These are phyloP conservation scores for Onychostruthus taczanowskii DNA, from an alignment of 2,113 vertebrate genomes.

Conservation along the genomic window DNA sequence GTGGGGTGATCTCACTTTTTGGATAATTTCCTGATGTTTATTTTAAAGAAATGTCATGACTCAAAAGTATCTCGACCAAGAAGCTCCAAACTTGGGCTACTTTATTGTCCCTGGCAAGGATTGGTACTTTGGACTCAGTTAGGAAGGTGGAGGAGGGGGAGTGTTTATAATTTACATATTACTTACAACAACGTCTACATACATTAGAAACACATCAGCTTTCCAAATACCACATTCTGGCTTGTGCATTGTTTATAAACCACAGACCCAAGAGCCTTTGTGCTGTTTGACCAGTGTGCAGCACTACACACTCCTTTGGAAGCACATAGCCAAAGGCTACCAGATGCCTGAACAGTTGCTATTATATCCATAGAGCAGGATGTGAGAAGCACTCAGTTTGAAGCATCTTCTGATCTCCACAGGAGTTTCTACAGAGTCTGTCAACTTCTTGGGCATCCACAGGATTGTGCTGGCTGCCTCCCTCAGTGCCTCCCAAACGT, in stretches of 20 bases:
- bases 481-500: not conserved
- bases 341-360: slow-evolving; percentile 21
- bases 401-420: slow-evolving; percentile 40
- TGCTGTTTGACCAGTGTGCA: not conserved
- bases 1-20: slow-evolving; percentile 43
- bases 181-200: not conserved
- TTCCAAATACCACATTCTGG: slow-evolving; percentile 14
- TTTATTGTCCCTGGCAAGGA: slow-evolving; percentile 24
- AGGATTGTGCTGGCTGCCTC: not conserved
- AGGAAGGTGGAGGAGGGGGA: not conserved
- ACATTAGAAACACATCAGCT: not conserved
- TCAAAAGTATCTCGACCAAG: slow-evolving; percentile 21
- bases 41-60: slow-evolving; percentile 49
- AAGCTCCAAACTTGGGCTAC: slow-evolving; percentile 19
- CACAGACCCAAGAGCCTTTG: slow-evolving; percentile 3
- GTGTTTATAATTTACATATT: slow-evolving; percentile 5
- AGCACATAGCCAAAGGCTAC: slow-evolving; percentile 39
- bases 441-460: not conserved
- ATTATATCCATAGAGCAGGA: not conserved
- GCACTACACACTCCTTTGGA: not conserved
- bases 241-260: slow-evolving; percentile 33
- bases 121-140: not conserved
- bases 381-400: slow-evolving; percentile 7
- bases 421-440: slow-evolving; percentile 15
- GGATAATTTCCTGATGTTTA: slow-evolving; percentile 27